Percentiles rank a stretch among this genome's conserved stretches.
phyloP scores from a whole-genome alignment of 2,113 vertebrate species.

The Ptilonorhynchus violaceus region DNA sequence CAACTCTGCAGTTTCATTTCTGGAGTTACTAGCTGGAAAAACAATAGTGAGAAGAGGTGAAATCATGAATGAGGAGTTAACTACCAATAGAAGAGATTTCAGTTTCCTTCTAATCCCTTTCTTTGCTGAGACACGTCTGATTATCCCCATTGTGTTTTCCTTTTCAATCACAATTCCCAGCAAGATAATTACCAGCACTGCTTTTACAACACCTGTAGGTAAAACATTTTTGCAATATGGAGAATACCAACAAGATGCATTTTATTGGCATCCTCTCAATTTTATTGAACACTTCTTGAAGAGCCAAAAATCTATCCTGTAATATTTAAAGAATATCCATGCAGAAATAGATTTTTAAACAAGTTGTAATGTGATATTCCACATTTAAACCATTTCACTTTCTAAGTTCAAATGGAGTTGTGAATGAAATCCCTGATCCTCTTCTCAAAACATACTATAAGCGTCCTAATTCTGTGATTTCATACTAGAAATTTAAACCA shows the following conservation, averaged over 20 bases:
- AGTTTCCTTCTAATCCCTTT: background rate
- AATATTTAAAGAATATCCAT: background rate
- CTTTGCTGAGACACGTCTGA: background rate
- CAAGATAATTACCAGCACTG: constrained; percentile 25
- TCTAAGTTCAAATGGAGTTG: background rate
- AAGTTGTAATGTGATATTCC: background rate
- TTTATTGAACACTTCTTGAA: background rate
- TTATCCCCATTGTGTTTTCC: background rate
- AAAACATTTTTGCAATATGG: constrained; percentile 20
- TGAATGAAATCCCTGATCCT: background rate
- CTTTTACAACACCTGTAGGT: background rate
- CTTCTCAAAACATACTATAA: background rate
- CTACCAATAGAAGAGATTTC: background rate
- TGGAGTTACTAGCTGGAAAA: background rate
- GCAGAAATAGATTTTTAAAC: background rate
- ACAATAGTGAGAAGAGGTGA: background rate
- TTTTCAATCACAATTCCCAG: background rate
- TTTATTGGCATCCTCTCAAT: background rate
- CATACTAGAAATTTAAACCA: background rate
- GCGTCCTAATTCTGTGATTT: background rate
- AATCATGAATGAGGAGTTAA: background rate
- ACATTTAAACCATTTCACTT: background rate
- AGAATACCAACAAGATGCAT: background rate
- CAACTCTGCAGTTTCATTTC: background rate
- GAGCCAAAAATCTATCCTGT: background rate